phyloP scores from a whole-genome alignment of 2,113 vertebrate species.

The Axis porcinus region DNA sequence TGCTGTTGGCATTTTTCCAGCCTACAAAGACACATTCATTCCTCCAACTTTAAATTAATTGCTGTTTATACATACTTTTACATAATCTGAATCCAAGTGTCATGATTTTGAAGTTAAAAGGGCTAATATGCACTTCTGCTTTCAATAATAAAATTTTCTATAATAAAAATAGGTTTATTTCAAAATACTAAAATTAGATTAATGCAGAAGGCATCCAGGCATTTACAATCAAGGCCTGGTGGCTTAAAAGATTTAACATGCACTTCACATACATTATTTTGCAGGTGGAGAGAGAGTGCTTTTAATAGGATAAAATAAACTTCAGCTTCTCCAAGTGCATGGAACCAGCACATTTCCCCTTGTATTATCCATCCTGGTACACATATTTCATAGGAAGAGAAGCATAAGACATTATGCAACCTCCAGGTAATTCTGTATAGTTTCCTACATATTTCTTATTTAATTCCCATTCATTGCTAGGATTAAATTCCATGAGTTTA shows the following conservation, averaged over 20 bases:
- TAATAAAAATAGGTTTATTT: conserved; percentile 5
- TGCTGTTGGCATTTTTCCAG: background rate
- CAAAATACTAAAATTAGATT: conserved; percentile 30
- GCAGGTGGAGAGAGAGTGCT: background rate
- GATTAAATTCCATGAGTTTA: conserved; percentile 16
- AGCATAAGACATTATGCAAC: background rate
- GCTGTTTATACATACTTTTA: conserved; percentile 32
- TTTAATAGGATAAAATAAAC: background rate
- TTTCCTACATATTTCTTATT: background rate
- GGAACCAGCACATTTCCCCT: background rate
- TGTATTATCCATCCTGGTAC: background rate
- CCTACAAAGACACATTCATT: background rate
- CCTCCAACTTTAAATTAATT: conserved; percentile 36
- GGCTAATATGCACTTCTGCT: background rate
- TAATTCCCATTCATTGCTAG: background rate
- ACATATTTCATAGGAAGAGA: background rate
- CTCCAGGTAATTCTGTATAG: background rate
- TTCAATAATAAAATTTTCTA: conserved; percentile 1
- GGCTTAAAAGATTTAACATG: background rate
- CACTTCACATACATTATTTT: background rate
- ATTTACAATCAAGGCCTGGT: background rate
- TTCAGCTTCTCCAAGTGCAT: background rate
- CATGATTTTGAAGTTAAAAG: conserved; percentile 25
- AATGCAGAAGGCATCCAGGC: background rate
- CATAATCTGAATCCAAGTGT: conserved; percentile 9